A percentile compares a stretch with the other conserved stretches of the same genome.
These are phyloP conservation scores for Macropis europaea DNA, from an alignment of 2,888 invertebrate species.

Conservation along the genomic window DNA sequence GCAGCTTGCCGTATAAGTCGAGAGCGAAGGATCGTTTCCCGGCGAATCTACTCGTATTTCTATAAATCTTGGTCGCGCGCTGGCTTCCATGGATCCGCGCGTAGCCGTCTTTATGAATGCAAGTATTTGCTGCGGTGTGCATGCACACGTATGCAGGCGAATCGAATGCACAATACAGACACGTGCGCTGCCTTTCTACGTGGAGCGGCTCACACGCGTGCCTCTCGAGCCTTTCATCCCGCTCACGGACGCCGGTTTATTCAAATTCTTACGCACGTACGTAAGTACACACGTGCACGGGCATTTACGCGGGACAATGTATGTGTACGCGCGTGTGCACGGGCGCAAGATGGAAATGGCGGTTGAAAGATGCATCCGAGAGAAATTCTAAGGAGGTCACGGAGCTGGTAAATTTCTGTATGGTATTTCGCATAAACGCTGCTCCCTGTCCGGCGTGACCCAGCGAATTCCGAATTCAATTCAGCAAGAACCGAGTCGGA, in stretches of 20 bases:
- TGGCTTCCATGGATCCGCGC: neutral
- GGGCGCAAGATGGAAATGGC: slow-evolving; percentile 3
- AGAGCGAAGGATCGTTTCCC: neutral
- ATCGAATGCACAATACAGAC: slow-evolving; percentile 17
- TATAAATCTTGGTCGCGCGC: slow-evolving; percentile 31
- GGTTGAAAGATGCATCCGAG: slow-evolving; percentile 31
- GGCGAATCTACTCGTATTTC: slow-evolving; percentile 9
- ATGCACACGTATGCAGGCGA: neutral
- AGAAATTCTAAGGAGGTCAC: slow-evolving; percentile 35
- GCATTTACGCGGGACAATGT: slow-evolving; percentile 38
- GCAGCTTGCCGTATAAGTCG: no score
- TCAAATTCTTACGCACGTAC: slow-evolving; percentile 44
- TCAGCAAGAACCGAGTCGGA: neutral
- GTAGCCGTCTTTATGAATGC: slow-evolving; percentile 22
- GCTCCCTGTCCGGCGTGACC: neutral
- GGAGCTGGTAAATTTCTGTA: slow-evolving; percentile 22
- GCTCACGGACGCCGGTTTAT: slow-evolving; percentile 29
- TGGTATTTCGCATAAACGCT: slow-evolving; percentile 31
- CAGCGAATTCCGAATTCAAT: slow-evolving; percentile 9
- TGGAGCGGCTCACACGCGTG: neutral
- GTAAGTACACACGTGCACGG: slow-evolving; percentile 34
- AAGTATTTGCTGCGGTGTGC: slow-evolving; percentile 16
- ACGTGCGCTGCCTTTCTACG: neutral
- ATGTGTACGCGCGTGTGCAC: neutral
- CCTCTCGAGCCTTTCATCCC: slow-evolving; percentile 14